Percentiles rank a stretch among this genome's conserved stretches.
Conservation (phyloP, 2,888 invertebrate genomes). For the Acanthoscelides obtectus region DNA sequence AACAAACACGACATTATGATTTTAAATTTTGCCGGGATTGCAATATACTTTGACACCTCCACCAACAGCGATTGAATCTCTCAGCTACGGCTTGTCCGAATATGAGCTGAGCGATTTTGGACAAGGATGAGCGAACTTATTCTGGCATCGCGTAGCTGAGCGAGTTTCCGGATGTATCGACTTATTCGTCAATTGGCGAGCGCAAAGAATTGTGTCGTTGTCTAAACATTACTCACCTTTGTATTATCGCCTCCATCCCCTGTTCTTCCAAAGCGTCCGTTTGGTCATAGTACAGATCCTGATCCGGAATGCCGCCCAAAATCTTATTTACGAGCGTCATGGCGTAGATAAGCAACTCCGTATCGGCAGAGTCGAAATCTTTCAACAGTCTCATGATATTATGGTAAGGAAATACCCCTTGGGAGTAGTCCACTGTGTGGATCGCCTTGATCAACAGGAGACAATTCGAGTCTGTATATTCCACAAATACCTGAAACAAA, state of each 20-base stretch:
- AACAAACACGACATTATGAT: too few relatives aligned
- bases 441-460: slow-evolving; percentile 88
- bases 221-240: too few relatives aligned
- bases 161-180: too few relatives aligned
- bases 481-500: slow-evolving; percentile 69
- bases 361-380: slow-evolving; percentile 94
- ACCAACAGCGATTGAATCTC: too few relatives aligned
- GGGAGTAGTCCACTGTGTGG: slow-evolving; percentile 70
- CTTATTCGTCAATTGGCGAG: too few relatives aligned
- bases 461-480: slow-evolving; percentile 95
- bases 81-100: too few relatives aligned
- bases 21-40: too few relatives aligned
- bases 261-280: slow-evolving; percentile 94
- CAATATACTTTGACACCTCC: too few relatives aligned
- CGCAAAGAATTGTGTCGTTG: too few relatives aligned
- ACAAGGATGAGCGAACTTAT: too few relatives aligned
- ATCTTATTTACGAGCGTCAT: slow-evolving; percentile 96
- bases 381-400: slow-evolving; percentile 74
- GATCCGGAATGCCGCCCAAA: slow-evolving; percentile 87
- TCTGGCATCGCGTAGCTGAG: too few relatives aligned
- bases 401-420: slow-evolving; percentile 54
- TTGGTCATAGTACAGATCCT: slow-evolving; percentile 96
- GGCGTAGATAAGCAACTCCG: slow-evolving; percentile 92
- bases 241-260: slow-evolving; percentile 82
- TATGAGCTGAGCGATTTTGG: too few relatives aligned